phyloP scores from a whole-genome alignment of 2,797 vertebrate species.

The Anguilla anguilla region DNA sequence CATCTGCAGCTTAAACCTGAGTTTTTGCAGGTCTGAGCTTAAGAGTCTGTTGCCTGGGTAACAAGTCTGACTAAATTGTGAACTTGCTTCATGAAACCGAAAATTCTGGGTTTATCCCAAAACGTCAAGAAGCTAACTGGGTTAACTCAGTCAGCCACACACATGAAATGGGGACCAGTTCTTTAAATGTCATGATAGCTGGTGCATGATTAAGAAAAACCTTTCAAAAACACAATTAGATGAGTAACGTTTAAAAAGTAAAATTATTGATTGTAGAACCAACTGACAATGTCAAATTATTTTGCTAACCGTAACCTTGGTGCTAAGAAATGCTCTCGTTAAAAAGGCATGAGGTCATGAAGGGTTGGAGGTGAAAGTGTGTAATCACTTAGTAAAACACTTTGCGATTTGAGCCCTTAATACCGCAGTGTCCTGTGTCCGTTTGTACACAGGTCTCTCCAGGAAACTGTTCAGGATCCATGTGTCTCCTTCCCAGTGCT shows the following conservation, averaged over 20 bases:
- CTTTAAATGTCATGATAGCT: too few relatives aligned
- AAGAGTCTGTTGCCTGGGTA: too few relatives aligned
- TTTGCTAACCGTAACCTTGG: neutral
- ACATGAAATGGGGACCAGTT: too few relatives aligned
- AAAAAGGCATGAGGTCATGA: neutral
- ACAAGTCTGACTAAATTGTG: too few relatives aligned
- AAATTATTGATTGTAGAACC: neutral
- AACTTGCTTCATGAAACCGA: too few relatives aligned
- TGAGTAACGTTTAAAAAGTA: neutral
- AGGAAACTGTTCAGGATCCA: slow-evolving; percentile 37
- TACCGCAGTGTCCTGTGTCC: slow-evolving; percentile 30
- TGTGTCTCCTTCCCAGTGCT: slow-evolving; percentile 47
- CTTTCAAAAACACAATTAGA: too few relatives aligned
- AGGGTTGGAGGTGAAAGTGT: slow-evolving; percentile 16
- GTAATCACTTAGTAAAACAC: slow-evolving; percentile 17
- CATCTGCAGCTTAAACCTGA: too few relatives aligned
- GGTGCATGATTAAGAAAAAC: neutral
- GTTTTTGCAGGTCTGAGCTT: too few relatives aligned
- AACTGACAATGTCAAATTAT: neutral
- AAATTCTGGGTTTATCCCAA: too few relatives aligned
- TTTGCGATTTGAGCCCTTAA: slow-evolving; percentile 32
- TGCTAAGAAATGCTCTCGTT: slow-evolving; percentile 3
- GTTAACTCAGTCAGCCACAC: too few relatives aligned
- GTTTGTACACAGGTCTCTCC: slow-evolving; percentile 40
- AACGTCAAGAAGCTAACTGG: too few relatives aligned